These are phyloP conservation scores for Psittacula echo DNA, from an alignment of 2,797 vertebrate genomes.

Conservation along the genomic window DNA sequence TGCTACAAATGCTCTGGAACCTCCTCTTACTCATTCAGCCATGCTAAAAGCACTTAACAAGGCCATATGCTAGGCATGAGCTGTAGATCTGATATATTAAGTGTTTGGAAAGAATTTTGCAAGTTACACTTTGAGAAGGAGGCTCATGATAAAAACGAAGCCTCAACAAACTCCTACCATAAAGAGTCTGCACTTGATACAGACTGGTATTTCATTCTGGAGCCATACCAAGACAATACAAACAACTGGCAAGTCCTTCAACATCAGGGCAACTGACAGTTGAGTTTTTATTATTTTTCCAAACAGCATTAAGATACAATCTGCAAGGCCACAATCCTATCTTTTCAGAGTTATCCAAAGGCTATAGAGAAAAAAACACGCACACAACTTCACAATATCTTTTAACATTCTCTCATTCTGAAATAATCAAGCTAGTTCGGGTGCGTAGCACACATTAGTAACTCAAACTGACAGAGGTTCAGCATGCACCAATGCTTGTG, in stretches of 20 bases:
- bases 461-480: not conserved
- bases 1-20: not conserved
- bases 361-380: not conserved
- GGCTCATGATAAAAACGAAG: constrained; percentile 23
- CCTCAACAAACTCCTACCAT: constrained; percentile 37
- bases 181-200: not conserved
- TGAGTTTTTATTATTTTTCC: not conserved
- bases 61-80: not conserved
- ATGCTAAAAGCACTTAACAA: not conserved
- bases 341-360: not conserved
- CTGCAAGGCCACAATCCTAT: not conserved
- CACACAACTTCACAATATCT: not conserved
- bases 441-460: not conserved
- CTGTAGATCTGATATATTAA: not conserved
- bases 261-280: not conserved
- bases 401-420: not conserved
- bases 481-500: not conserved
- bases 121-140: not conserved
- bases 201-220: not conserved
- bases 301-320: not conserved
- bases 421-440: not conserved
- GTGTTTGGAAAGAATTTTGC: not conserved
- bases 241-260: constrained; percentile 45
- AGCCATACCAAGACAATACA: constrained; percentile 35
- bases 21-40: not conserved